Base-by-base conservation (phyloP, 2,113 vertebrate genomes). In the Micronisus gabar region DNA sequence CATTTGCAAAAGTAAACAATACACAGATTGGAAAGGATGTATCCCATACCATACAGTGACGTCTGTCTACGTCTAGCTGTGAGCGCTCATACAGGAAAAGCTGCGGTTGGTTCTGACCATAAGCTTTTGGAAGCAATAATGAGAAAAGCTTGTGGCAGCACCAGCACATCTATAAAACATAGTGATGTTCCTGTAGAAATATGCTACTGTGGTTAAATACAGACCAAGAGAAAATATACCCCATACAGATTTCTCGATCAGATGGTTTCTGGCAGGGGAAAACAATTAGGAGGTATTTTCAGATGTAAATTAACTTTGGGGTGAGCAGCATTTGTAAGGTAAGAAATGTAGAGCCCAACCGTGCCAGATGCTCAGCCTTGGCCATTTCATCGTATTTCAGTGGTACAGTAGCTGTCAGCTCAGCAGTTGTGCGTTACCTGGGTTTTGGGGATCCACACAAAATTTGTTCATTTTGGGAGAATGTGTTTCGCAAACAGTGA, bases 121-220 rank as follows among this genome's bases (percentile, higher is more conserved):
- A 43, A 78, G 58, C 36, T 86, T 94, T 95, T 91, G 86, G 83
- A 86, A 91, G 81, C 81, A 96, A 62, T 76, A 82, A 88, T 15
- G 43, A 96, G 66, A 75, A 78, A 93, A 86, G 79, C 85, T 94
- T 4, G 34, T 36, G 88, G 86, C 63, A 93, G 74, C 85, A 93
- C 59, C 90, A 86, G 71, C 58, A 23, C 56, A 43, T 73, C 47
- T 61, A 47, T 84, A 40, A 94, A 91, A 65, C 23, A 27, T 0
- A 32, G 72, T 88, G 82, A 88, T 81, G 90, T 84, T 93, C 52
- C 41, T 50, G 26, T 2, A 67, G 68, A 96, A 93, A 83, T 90
- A 93, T 40, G 82, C 43, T 61, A 14, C 72, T 90, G 92, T 78
- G 94, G 92, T 94, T 71, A 67, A 81, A 81, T 25, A 11, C 59